These are phyloP conservation scores for Nasonia vitripennis DNA, from an alignment of 1,140 invertebrate genomes.

Conservation along the genomic window DNA sequence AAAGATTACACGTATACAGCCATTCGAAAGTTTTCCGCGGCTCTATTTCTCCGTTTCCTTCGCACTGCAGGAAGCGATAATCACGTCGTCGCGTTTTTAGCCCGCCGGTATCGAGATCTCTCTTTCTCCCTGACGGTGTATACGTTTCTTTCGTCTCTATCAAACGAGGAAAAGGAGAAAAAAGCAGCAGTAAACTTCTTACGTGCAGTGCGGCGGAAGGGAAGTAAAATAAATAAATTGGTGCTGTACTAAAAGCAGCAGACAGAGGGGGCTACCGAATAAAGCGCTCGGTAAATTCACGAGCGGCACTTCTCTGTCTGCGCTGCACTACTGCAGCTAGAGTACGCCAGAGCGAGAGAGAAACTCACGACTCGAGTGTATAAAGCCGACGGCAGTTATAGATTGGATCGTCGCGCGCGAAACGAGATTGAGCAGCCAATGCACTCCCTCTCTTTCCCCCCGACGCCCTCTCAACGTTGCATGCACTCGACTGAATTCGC, in stretches of 20 bases:
- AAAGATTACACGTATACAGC: slow-evolving; percentile 23
- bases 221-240: neutral
- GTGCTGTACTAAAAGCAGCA: neutral
- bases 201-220: neutral
- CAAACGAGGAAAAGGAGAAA: neutral
- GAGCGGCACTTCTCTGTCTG: neutral
- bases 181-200: neutral
- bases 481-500: neutral
- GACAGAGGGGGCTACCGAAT: neutral
- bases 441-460: neutral
- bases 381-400: slow-evolving; percentile 4
- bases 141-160: too few species aligned
- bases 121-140: neutral
- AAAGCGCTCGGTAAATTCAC: neutral
- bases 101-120: neutral
- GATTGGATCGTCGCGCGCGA: slow-evolving; percentile 28
- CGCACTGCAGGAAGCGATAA: neutral
- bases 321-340: neutral
- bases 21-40: slow-evolving; percentile 1
- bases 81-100: neutral
- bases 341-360: neutral
- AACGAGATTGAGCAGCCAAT: slow-evolving; percentile 31
- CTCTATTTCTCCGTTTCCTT: neutral
- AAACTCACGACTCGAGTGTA: slow-evolving; percentile 22
- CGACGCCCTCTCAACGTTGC: neutral